Conservation (phyloP, 2,797 vertebrate species). For the Sebastes vulpes region DNA sequence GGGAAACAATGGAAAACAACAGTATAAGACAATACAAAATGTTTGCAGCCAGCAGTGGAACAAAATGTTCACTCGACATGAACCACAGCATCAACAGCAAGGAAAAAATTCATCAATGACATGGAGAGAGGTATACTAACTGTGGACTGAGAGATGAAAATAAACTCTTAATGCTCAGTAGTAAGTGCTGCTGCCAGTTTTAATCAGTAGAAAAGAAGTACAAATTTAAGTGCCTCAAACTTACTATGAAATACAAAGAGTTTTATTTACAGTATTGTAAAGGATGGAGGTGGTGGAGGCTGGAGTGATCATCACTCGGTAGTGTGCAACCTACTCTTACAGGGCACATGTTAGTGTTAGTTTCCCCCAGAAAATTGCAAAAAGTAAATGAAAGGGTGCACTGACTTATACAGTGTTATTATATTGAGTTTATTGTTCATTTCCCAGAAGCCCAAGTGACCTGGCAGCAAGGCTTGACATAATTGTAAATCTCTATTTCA, state of each 20-base stretch:
- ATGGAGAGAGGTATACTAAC: neutral
- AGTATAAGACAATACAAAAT: neutral
- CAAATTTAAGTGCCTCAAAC: neutral
- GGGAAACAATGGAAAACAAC: neutral
- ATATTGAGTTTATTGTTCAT: slow-evolving; percentile 35
- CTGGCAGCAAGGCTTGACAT: slow-evolving; percentile 5
- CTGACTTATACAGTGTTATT: slow-evolving; percentile 23
- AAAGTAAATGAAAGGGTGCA: neutral
- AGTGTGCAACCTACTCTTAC: neutral
- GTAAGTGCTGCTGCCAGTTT: neutral
- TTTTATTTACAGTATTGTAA: neutral
- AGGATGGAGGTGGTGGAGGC: neutral
- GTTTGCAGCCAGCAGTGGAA: neutral
- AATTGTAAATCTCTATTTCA: slow-evolving; percentile 36
- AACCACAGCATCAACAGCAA: neutral
- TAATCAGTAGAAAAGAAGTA: neutral
- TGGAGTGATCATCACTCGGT: neutral
- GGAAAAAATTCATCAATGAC: neutral
- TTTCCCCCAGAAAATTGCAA: neutral
- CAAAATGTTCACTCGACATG: neutral
- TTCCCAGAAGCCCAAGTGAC: slow-evolving; percentile 37
- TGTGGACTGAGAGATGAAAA: neutral
- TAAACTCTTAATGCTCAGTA: neutral
- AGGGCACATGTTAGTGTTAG: neutral
- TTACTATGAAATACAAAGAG: neutral